A percentile compares a stretch with the other conserved stretches of the same genome.
These are phyloP conservation scores for Lethenteron reissneri DNA, from an alignment of 2,113 vertebrate genomes.

Conservation along the genomic window DNA sequence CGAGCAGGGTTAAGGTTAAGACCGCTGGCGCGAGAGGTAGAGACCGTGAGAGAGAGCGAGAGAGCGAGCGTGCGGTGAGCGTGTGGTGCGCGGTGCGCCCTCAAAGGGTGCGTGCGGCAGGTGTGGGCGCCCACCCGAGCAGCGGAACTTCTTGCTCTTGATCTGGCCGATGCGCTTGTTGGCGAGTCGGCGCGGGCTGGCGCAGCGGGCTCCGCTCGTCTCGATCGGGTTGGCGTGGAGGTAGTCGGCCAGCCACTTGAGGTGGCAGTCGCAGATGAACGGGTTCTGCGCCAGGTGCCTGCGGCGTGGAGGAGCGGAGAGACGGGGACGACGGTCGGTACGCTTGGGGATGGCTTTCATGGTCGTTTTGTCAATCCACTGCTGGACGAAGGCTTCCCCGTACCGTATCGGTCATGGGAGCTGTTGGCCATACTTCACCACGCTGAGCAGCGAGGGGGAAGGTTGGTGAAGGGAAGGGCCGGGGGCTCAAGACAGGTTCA, in stretches of 20 bases:
- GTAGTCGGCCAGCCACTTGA: conserved; percentile 97
- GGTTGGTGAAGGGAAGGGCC: conserved; percentile 21
- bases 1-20: too few species aligned
- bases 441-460: conserved; percentile 89
- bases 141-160: conserved; percentile 99
- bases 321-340: too few species aligned
- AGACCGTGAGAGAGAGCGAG: too few species aligned
- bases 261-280: conserved; percentile 96
- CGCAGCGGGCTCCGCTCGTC: conserved; percentile 92
- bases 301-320: conserved; percentile 1
- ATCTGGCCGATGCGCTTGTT: conserved; percentile 98
- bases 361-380: too few species aligned
- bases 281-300: conserved; percentile 98
- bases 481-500: too few species aligned
- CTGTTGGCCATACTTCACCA: conserved; percentile 75
- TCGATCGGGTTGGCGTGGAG: conserved; percentile 95
- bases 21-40: too few species aligned
- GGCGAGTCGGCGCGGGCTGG: conserved; percentile 72
- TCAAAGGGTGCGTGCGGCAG: too few species aligned
- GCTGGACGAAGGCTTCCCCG: too few species aligned
- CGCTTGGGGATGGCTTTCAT: too few species aligned
- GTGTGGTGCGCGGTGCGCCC: too few species aligned
- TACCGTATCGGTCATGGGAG: too few species aligned
- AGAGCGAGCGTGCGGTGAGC: too few species aligned
- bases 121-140: conserved; percentile 51